These are phyloP conservation scores for Yponomeuta evonymella DNA, from an alignment of 2,888 invertebrate genomes.

Conservation along the genomic window DNA sequence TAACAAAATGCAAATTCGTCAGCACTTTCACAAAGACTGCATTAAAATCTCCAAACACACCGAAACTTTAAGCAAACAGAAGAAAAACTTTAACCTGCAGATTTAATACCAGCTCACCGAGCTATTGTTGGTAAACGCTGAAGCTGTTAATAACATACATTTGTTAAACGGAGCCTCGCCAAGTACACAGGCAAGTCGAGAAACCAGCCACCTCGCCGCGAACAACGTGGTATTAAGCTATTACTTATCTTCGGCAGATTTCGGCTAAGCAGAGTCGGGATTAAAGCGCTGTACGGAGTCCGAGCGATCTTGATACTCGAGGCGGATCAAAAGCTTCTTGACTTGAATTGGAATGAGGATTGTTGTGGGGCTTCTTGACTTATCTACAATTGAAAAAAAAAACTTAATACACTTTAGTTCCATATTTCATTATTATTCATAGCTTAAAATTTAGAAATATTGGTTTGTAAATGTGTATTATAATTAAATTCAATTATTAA, in stretches of 20 bases:
- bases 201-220: slow-evolving; percentile 61
- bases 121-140: slow-evolving; percentile 36
- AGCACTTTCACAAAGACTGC: too few species aligned
- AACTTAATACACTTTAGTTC: too few species aligned
- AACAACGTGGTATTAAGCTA: slow-evolving; percentile 70
- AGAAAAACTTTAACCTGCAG: neutral
- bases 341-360: too few species aligned
- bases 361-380: too few species aligned
- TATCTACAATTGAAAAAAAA: too few species aligned
- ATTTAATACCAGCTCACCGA: neutral
- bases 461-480: too few species aligned
- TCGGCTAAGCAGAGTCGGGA: slow-evolving; percentile 41
- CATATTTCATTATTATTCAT: too few species aligned
- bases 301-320: slow-evolving; percentile 37
- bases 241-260: slow-evolving; percentile 66
- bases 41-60: neutral
- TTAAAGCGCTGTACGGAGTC: slow-evolving; percentile 22
- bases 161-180: slow-evolving; percentile 44
- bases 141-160: slow-evolving; percentile 58
- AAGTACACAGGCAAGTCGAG: slow-evolving; percentile 48
- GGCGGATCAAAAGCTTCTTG: neutral
- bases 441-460: too few species aligned
- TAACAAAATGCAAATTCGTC: too few species aligned
- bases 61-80: neutral
- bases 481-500: too few species aligned